Conservation (phyloP, 2,797 vertebrate species). For the Australoheros facetus region DNA sequence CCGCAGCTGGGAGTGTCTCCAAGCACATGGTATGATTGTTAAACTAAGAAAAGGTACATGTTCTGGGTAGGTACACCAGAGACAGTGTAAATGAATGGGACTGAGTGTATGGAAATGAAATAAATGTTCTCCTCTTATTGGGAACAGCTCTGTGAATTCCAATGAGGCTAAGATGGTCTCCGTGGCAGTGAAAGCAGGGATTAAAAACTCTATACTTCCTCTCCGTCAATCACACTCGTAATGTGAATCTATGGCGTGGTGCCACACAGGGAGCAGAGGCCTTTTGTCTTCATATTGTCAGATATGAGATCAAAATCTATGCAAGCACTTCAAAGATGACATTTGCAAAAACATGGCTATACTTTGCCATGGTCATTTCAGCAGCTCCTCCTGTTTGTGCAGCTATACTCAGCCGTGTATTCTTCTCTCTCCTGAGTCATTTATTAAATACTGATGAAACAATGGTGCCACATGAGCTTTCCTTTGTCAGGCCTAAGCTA, state of each 20-base stretch:
- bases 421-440: conserved; percentile 48
- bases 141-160: conserved; percentile 60
- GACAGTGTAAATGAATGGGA: conserved; percentile 65
- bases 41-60: conserved; percentile 72
- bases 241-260: conserved; percentile 54
- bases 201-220: conserved; percentile 40
- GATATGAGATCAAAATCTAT: conserved; percentile 40
- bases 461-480: conserved; percentile 69
- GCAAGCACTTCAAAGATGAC: conserved; percentile 26
- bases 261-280: conserved; percentile 18
- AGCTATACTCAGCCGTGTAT: conserved; percentile 23
- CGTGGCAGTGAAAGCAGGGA: conserved; percentile 39
- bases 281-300: conserved; percentile 63
- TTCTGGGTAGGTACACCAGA: conserved; percentile 62
- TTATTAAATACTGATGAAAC: conserved; percentile 69
- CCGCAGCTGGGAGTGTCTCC: conserved; percentile 50
- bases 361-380: conserved; percentile 30
- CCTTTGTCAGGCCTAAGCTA: conserved; percentile 62
- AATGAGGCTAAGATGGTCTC: conserved; percentile 57
- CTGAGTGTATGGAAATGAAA: conserved; percentile 73
- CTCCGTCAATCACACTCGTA: conserved; percentile 45
- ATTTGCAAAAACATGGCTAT: conserved; percentile 22
- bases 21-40: conserved; percentile 62
- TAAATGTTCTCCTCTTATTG: conserved; percentile 65
- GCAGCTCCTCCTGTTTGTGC: conserved; percentile 19